phyloP scores from a whole-genome alignment of 2,888 invertebrate species.

The Athalia cordata region DNA sequence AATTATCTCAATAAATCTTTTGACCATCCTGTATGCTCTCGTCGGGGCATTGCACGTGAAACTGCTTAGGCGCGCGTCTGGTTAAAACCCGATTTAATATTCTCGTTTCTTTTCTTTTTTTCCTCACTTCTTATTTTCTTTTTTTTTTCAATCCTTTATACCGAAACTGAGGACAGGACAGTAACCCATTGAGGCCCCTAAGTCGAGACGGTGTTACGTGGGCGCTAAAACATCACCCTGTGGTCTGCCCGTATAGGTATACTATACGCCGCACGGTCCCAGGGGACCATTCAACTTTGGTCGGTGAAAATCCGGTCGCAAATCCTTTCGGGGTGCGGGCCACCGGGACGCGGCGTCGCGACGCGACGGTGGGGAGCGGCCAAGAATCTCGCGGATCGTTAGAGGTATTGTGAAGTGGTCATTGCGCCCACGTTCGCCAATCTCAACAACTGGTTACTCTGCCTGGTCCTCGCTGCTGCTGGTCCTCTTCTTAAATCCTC shows the following conservation, averaged over 20 bases:
- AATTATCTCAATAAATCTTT: slow-evolving; percentile 25
- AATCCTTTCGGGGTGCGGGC: slow-evolving; percentile 30
- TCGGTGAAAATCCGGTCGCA: slow-evolving; percentile 29
- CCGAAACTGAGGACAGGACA: neutral
- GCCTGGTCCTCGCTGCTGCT: neutral
- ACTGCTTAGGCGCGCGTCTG: slow-evolving; percentile 25
- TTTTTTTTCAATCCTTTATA: neutral
- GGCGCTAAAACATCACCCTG: slow-evolving; percentile 42
- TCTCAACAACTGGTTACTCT: slow-evolving; percentile 34
- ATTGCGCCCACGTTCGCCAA: slow-evolving; percentile 36
- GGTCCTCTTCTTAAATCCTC: slow-evolving; percentile 38
- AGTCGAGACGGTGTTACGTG: slow-evolving; percentile 36
- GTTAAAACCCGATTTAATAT: neutral
- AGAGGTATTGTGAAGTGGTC: slow-evolving; percentile 65
- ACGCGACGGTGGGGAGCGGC: slow-evolving; percentile 45
- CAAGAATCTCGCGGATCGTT: slow-evolving; percentile 62
- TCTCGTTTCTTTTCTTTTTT: slow-evolving; percentile 8
- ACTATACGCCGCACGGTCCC: too few species aligned
- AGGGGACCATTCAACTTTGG: slow-evolving; percentile 37
- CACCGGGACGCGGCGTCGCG: too few species aligned
- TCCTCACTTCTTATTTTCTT: neutral
- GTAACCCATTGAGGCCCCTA: slow-evolving; percentile 16
- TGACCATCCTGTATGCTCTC: neutral
- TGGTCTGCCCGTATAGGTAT: neutral
- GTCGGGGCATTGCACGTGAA: slow-evolving; percentile 27